These are phyloP conservation scores for Gastrophysa polygoni DNA, from an alignment of 2,888 invertebrate genomes.

Conservation along the genomic window DNA sequence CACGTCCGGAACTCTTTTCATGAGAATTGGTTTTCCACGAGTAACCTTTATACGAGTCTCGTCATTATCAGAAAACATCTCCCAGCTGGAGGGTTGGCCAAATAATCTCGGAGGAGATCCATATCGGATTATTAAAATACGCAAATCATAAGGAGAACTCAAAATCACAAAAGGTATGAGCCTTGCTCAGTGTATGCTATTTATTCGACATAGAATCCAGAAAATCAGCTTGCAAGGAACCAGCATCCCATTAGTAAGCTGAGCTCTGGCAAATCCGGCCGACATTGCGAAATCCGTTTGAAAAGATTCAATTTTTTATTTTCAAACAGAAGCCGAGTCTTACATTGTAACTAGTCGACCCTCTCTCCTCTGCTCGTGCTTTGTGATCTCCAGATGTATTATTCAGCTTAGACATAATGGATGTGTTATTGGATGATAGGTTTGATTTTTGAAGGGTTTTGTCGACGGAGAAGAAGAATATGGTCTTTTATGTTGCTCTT, in stretches of 20 bases:
- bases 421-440: slow-evolving; percentile 13
- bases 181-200: too few relatives aligned
- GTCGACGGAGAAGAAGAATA: not conserved
- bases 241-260: slow-evolving; percentile 24
- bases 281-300: slow-evolving; percentile 22
- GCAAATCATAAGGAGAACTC: too few relatives aligned
- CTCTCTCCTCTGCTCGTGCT: slow-evolving; percentile 2
- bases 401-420: slow-evolving; percentile 6
- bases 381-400: slow-evolving; percentile 5
- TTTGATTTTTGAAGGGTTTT: not conserved
- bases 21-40: too few relatives aligned
- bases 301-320: slow-evolving; percentile 11
- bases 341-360: slow-evolving; percentile 6
- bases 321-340: slow-evolving; percentile 17
- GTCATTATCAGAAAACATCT: too few relatives aligned
- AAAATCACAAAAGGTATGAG: too few relatives aligned
- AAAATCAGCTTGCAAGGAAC: not conserved
- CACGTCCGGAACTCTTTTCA: too few relatives aligned
- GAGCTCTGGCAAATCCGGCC: slow-evolving; percentile 22
- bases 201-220: not conserved
- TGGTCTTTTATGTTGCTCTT: not conserved
- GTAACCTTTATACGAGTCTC: too few relatives aligned
- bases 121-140: too few relatives aligned
- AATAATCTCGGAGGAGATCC: too few relatives aligned
- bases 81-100: too few relatives aligned